Base-by-base conservation (phyloP, 2,888 invertebrate genomes). In the Petrophora chlorosata region DNA sequence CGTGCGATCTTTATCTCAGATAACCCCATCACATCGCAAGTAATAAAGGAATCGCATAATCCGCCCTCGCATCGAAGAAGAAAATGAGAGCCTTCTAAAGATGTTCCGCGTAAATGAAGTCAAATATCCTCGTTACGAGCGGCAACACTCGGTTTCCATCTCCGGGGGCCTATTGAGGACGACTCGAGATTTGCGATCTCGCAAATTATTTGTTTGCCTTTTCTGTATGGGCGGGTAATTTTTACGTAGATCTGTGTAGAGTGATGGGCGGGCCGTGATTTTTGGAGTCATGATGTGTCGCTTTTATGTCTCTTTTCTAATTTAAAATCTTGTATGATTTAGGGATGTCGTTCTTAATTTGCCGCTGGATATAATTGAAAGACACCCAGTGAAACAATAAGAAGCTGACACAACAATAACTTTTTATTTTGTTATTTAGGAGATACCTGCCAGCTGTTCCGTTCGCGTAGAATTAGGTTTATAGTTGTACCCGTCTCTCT, bases 91-190 rank as follows among this genome's bases (percentile, higher is more conserved):
- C 49, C 44, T 38, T 47, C 46, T 46, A 48, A 49, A 54, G 41
- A 54, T 52, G 48, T 53, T 53, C 49, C 43, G 49, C 43, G 51
- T 53, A 55, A 58, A 50, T 58, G 55, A 55, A 55, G 47, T 50
- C 53, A 53, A 55, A 58, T 58, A 54, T 58, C 52, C 52, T 53
- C 52, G 55, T 55, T 53, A 48, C 41, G 44, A 53, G 32, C 17
- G 47, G 43, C 43, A 54, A 46, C 52, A 47, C 43, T 52, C 44
- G 38, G 46, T 33, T 53, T 55, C 48, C 50, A 49, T 57, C 53
- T 55, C 52, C 41, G 39, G 47, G 53, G 52, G 28, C 47, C 43
- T 46, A 43, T 53, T 47, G 47, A 52, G 34, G 42, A 50, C 48
- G 47, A 39, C 42, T 49, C 43, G 39, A 49, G 49, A 49, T 49